A percentile compares a stretch with the other conserved stretches of the same genome.
phyloP scores from a whole-genome alignment of 2,797 vertebrate species.

The Mormyrops boulengeri region DNA sequence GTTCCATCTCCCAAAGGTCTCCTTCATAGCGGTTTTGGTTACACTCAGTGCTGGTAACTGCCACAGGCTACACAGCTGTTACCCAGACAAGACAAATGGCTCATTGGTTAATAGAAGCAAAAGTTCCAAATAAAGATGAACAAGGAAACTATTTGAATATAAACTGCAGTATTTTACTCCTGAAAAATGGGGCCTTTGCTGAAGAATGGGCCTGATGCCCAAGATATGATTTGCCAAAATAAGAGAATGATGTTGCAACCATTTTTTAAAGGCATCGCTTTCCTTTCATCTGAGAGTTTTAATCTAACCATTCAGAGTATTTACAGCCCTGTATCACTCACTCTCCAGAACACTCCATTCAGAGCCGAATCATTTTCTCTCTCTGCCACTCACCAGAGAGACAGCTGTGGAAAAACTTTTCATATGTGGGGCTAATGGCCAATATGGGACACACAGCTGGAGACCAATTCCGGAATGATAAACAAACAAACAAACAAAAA shows the following conservation, averaged over 20 bases:
- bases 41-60: conserved; percentile 4
- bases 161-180: not conserved
- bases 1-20: conserved; percentile 28
- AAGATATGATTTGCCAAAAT: not conserved
- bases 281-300: conserved; percentile 33
- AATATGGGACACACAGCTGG: conserved; percentile 59
- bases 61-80: conserved; percentile 10
- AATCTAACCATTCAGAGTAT: conserved; percentile 62
- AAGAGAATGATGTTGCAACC: not conserved
- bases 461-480: conserved; percentile 58
- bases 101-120: conserved; percentile 20
- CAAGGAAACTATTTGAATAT: not conserved
- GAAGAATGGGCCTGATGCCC: not conserved
- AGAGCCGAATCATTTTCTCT: conserved; percentile 47
- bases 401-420: conserved; percentile 57
- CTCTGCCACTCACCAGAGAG: conserved; percentile 43
- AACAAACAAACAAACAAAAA: conserved; percentile 49
- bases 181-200: not conserved
- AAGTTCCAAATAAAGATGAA: not conserved
- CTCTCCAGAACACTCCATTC: conserved; percentile 42
- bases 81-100: conserved; percentile 20
- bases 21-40: conserved; percentile 23
- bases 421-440: conserved; percentile 52
- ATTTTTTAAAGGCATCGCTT: not conserved
- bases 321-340: conserved; percentile 50